Evolutionary conservation across 2,113 vertebrate species (phyloP), one percentile per base, ranked within the genome.

Genomic region (Hoplias malabaricus): DNA sequence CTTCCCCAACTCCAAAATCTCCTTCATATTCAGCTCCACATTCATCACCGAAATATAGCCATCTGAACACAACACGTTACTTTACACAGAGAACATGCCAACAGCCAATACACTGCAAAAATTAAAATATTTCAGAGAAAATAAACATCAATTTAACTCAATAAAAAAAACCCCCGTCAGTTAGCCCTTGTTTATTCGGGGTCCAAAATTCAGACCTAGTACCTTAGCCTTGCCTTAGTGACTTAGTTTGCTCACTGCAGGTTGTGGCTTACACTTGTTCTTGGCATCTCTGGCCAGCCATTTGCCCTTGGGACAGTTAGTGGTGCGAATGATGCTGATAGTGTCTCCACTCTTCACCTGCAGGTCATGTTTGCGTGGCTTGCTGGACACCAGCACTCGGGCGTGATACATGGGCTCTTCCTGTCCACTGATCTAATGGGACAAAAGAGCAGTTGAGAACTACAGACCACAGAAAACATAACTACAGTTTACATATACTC

Each of bases 221-320:
- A n/a, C n/a, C n/a, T n/a, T n/a, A n/a, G n/a, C n/a, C n/a, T n/a
- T n/a, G n/a, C n/a, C n/a, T n/a, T n/a, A n/a, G n/a, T n/a, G n/a
- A n/a, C n/a, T n/a, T n/a, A n/a, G n/a, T n/a, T n/a, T n/a, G n/a
- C n/a, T n/a, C n/a, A n/a, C n/a, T n/a, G n/a, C n/a, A n/a, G n/a
- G n/a, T n/a, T n/a, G n/a, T n/a, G n/a, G n/a, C 96, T 94, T 89
- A 98, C 96, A 88, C 46, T 88, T 89, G 77, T 89, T 83, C 61
- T 75, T 73, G 66, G 74, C 1, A 16, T 85, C 89, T 62, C 90
- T 89, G 31, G 91, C 90, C 78, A 93, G 84, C 88, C 91, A 90
- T 73, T 78, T 85, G 43, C 88, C 93, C 67, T 88, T 82, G 5
- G 91, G 91, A 74, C 81, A 89, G 19, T 78, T 86, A 67, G 86